Evolutionary conservation across 2,888 invertebrate species (phyloP), one percentile per base, ranked within the genome.

Genomic region (Melanostoma scalare): DNA sequence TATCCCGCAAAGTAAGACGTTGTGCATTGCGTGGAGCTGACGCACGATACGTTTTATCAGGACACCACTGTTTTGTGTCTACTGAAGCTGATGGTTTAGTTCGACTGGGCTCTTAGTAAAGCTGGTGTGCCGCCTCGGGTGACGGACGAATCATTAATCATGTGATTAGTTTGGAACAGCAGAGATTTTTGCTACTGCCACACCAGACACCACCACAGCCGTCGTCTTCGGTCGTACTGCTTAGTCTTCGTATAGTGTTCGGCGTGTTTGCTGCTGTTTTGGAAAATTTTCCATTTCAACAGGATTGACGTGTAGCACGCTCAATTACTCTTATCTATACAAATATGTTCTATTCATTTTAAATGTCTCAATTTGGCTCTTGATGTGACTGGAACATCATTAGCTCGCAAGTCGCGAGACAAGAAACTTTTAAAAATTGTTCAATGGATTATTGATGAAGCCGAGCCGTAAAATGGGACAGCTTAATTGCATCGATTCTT

Each of bases 141-240:
- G 79, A 79, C 84, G 74, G 84, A 79, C 65, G 61, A 84, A 88
- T 89, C 89, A 89, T 89, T 89, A 89, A 89, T 89, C 89, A 89
- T 89, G 89, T 89, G 89, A 89, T 89, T 89, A 89, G 89, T 89
- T 89, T 88, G 89, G 72, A 88, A 20, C 20, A 20, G 89, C 89
- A 88, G 87, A 86, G 89, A 88, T 89, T 86, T 87, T 72, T 65
- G 68, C 56, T 82, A 72, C 50, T 61, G 61, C 46, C 40, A 46
- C 40, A 46, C 31, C 36, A 56, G 38, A 40, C 53, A 20, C 20
- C 20, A 20, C 20, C 20, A 20, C 20, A 20, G 20, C 20, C 20
- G 20, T 20, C n/a, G 20, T 20, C 20, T 0, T 20, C 10, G 30
- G 30, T 35, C 31, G 38, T 10, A 63, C 38, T 35, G 50, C 63